Conservation (phyloP, 2,113 vertebrate species). For the Pholis gunnellus region DNA sequence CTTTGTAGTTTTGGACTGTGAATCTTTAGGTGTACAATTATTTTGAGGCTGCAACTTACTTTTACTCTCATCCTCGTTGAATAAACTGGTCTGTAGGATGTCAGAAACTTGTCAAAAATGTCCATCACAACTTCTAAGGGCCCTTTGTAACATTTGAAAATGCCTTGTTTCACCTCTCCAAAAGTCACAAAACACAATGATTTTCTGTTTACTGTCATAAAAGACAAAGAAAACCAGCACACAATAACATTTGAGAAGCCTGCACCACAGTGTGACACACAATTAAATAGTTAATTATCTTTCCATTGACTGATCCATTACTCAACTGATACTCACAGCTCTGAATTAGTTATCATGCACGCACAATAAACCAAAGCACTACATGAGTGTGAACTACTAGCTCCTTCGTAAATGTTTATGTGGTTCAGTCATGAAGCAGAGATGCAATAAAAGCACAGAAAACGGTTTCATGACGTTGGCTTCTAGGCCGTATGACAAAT, state of each 20-base stretch:
- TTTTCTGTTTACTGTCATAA: background rate
- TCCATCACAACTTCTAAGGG: background rate
- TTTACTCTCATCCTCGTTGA: background rate
- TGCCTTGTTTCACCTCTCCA: background rate
- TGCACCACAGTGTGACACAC: background rate
- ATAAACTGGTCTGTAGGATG: background rate
- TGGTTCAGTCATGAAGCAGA: background rate
- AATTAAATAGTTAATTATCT: background rate
- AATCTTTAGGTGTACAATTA: background rate
- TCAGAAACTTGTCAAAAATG: background rate
- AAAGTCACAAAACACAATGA: background rate
- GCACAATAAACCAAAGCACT: background rate
- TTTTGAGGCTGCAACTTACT: background rate
- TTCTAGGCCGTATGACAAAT: background rate
- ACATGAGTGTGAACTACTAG: background rate
- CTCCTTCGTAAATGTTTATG: background rate
- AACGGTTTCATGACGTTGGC: background rate
- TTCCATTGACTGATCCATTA: background rate
- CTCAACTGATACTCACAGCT: background rate
- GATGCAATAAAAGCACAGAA: background rate
- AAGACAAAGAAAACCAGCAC: background rate
- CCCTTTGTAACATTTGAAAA: background rate
- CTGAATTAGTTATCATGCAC: background rate
- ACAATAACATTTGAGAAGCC: background rate
- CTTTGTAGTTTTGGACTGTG: background rate